Percentiles rank a stretch among this genome's conserved stretches.
These are phyloP conservation scores for Philaethria dido DNA, from an alignment of 2,888 invertebrate genomes.

Conservation along the genomic window DNA sequence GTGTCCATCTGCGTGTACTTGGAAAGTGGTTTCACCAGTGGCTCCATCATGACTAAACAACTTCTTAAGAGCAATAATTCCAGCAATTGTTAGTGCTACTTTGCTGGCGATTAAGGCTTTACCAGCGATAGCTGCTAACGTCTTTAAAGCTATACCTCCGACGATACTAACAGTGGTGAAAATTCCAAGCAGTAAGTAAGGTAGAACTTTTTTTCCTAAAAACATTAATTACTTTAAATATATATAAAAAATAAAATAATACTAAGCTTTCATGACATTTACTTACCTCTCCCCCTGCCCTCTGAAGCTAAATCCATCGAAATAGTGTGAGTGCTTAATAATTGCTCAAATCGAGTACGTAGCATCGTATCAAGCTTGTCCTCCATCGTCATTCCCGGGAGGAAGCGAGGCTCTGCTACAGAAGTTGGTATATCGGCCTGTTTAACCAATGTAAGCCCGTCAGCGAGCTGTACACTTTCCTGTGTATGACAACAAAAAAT, in stretches of 20 bases:
- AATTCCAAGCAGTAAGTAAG: constrained; percentile 85
- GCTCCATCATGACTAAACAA: constrained; percentile 87
- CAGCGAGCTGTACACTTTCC: constrained; percentile 85
- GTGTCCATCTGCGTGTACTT: constrained; percentile 87
- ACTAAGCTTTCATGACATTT: constrained; percentile 11
- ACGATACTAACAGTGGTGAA: constrained; percentile 87
- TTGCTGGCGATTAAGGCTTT: constrained; percentile 89
- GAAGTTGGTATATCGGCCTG: constrained; percentile 81
- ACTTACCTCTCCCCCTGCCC: constrained; percentile 79
- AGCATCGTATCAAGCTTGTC: constrained; percentile 83
- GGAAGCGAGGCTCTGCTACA: constrained; percentile 83
- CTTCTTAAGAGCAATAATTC: constrained; percentile 88
- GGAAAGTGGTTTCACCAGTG: constrained; percentile 86
- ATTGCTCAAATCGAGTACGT: constrained; percentile 81
- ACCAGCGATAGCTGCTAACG: constrained; percentile 87
- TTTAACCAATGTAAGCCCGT: constrained; percentile 85
- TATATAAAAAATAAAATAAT: constrained; percentile 33
- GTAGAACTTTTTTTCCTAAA: constrained; percentile 81
- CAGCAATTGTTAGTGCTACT: constrained; percentile 88
- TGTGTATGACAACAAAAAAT: constrained; percentile 66
- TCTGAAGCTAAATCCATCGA: constrained; percentile 84
- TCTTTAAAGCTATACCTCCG: constrained; percentile 88
- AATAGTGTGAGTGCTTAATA: constrained; percentile 86
- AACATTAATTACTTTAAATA: constrained; percentile 10
- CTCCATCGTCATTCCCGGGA: constrained; percentile 80